These are phyloP conservation scores for Thermophis baileyi DNA, from an alignment of 2,113 vertebrate genomes.

Conservation along the genomic window DNA sequence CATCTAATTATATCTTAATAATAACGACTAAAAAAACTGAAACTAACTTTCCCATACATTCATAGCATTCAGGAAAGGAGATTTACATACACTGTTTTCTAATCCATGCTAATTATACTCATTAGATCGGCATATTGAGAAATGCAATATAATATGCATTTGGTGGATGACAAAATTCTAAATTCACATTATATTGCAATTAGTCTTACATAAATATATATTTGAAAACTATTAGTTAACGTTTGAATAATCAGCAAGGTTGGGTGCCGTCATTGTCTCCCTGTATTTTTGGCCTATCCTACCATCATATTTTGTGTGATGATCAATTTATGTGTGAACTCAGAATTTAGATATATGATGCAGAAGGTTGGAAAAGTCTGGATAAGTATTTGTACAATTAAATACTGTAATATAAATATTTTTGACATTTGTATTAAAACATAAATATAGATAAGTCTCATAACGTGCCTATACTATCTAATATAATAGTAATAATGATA, in stretches of 20 bases:
- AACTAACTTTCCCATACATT: neutral
- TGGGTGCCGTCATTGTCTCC: neutral
- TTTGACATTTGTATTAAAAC: neutral
- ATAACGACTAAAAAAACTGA: neutral
- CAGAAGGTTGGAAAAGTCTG: neutral
- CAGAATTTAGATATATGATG: neutral
- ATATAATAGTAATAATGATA: neutral
- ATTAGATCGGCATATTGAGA: neutral
- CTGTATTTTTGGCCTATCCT: neutral
- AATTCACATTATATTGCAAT: neutral
- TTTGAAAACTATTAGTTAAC: neutral
- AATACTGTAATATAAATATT: neutral
- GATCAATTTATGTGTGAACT: neutral
- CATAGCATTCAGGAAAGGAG: neutral
- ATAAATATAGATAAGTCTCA: neutral
- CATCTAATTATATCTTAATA: constrained; percentile 38
- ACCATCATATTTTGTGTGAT: neutral
- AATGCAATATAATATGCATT: neutral
- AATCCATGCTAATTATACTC: neutral
- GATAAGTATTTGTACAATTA: neutral
- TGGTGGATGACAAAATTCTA: neutral
- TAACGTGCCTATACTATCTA: neutral
- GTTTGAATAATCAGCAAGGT: neutral
- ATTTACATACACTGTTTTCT: neutral
- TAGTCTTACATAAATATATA: neutral